A percentile compares a stretch with the other conserved stretches of the same genome.
phyloP scores from a whole-genome alignment of 2,888 invertebrate genomes.

The Acronicta alni region DNA sequence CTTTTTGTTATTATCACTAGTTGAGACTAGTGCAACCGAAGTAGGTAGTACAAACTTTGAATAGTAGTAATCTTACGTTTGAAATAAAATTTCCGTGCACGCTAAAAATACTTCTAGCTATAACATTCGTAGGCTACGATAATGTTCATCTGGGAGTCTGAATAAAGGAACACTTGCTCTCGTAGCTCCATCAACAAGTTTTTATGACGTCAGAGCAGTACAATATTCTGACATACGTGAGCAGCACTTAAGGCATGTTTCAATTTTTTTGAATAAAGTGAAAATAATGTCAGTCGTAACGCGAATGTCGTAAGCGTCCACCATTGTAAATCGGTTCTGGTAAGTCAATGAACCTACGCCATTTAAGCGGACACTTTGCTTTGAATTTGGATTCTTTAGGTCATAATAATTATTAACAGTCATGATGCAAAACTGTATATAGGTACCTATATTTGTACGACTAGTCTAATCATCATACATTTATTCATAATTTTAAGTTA shows the following conservation, averaged over 20 bases:
- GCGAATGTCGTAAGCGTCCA: constrained; percentile 4
- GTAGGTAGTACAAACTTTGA: constrained; percentile 39
- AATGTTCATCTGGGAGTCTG: constrained; percentile 45
- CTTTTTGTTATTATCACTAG: neutral
- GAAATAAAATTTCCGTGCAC: constrained; percentile 40
- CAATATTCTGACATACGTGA: constrained; percentile 26
- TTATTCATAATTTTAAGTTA: too few species aligned
- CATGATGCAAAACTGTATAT: too few species aligned
- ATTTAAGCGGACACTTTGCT: too few species aligned
- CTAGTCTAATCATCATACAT: too few species aligned
- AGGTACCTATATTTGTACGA: too few species aligned
- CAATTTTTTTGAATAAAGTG: constrained; percentile 27
- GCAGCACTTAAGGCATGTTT: constrained; percentile 31
- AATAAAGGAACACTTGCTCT: constrained; percentile 47
- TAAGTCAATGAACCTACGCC: neutral
- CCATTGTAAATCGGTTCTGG: constrained; percentile 15
- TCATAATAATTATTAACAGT: too few species aligned
- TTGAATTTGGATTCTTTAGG: too few species aligned
- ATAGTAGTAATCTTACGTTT: constrained; percentile 37
- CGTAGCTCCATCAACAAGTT: constrained; percentile 45
- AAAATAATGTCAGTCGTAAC: constrained; percentile 1
- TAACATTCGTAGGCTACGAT: constrained; percentile 53
- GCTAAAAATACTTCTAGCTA: constrained; percentile 46
- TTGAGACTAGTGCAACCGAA: too few species aligned
- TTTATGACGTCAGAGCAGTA: constrained; percentile 43